Evolutionary conservation across 2,113 vertebrate genomes (phyloP).

Genomic region (Thermophis baileyi): DNA sequence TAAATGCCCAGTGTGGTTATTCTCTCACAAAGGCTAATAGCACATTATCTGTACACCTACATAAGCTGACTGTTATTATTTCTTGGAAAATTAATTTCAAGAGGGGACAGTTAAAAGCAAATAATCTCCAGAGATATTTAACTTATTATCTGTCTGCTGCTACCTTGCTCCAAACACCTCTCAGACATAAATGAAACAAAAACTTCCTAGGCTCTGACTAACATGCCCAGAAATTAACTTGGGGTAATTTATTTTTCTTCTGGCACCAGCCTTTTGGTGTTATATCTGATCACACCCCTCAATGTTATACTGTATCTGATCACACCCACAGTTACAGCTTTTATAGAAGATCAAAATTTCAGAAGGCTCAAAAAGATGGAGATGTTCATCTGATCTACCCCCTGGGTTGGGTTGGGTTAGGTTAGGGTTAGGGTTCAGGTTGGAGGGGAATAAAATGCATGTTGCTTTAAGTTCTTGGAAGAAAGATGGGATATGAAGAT

Average conservation of each 20-base stretch:
- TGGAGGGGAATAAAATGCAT: not conserved
- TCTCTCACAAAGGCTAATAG: not conserved
- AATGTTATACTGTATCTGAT: no score
- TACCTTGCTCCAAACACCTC: not conserved
- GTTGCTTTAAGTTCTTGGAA: not conserved
- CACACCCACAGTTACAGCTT: not conserved
- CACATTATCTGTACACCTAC: not conserved
- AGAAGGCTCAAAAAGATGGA: not conserved
- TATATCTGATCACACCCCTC: no score
- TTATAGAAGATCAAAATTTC: not conserved
- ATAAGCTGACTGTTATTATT: not conserved
- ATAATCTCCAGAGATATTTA: not conserved
- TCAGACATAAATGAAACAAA: not conserved
- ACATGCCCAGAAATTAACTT: not conserved
- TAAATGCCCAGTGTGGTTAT: not conserved
- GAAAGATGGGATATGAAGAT: not conserved
- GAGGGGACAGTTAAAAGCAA: not conserved
- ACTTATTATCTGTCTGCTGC: not conserved
- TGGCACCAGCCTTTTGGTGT: not conserved
- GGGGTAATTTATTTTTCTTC: not conserved
- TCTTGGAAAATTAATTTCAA: not conserved
- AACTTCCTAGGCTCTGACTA: not conserved
- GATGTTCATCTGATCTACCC: not conserved
- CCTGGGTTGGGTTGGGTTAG: not conserved
- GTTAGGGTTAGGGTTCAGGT: not conserved